Conservation (phyloP, 23 tunicate genomes). For the Corella eumyota region DNA sequence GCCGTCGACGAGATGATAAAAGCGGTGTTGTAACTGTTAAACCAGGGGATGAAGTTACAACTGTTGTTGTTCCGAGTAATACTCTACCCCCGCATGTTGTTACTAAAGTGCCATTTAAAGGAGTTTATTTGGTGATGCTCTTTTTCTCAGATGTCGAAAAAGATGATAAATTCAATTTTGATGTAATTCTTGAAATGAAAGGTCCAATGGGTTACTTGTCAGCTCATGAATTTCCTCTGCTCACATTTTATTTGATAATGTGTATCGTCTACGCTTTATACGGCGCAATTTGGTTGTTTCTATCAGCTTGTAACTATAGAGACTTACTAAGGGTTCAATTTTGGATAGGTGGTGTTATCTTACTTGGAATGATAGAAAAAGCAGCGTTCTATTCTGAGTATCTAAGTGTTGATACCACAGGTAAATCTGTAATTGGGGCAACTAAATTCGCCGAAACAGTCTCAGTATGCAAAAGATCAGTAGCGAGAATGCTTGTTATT, state of each 20-base stretch:
- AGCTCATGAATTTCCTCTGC: conserved; percentile 91
- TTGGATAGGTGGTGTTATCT: conserved; percentile 97
- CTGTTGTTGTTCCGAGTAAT: too few relatives aligned
- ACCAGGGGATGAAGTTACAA: too few relatives aligned
- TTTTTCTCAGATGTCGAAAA: not conserved
- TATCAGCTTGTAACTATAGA: conserved; percentile 83
- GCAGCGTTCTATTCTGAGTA: conserved; percentile 92
- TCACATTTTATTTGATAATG: conserved; percentile 80
- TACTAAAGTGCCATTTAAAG: conserved; percentile 6
- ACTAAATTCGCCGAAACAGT: conserved; percentile 89
- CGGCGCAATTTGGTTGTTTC: conserved; percentile 72
- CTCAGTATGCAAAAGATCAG: conserved; percentile 62
- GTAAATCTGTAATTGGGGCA: conserved; percentile 69
- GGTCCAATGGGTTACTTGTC: conserved; percentile 77
- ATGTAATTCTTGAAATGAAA: conserved; percentile 37
- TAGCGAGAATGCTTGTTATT: conserved; percentile 93
- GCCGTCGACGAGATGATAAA: too few relatives aligned
- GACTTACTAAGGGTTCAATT: conserved; percentile 93
- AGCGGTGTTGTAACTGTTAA: too few relatives aligned
- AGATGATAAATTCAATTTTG: conserved; percentile 5
- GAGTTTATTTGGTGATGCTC: conserved; percentile 13
- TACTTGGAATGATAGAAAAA: conserved; percentile 94
- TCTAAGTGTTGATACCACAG: conserved; percentile 52
- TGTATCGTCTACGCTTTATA: conserved; percentile 77
- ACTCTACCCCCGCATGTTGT: too few relatives aligned